Base-by-base conservation (phyloP, 2,797 vertebrate species). In the Fistularia tabacaria region DNA sequence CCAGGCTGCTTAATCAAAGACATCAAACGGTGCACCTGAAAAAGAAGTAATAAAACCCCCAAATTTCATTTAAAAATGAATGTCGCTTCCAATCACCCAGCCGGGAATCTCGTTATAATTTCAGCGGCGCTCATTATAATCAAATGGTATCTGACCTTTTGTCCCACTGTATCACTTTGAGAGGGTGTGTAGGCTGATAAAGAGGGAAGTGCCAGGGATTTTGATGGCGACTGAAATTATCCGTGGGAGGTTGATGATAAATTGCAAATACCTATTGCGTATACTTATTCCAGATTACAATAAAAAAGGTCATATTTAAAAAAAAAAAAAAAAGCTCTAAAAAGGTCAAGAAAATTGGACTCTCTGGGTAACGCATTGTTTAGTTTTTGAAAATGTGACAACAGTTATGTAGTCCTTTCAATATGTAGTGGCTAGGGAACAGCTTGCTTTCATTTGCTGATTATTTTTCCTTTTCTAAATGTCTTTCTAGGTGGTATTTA, bases 91-190 rank as follows among this genome's bases (percentile, higher is more conserved):
- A 56, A 85, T 62, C 87, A 77, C 66, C 52, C 63, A 40, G 56
- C 68, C 44, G 71, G 76, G 64, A 74, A 72, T 69, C 73, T 77
- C 79, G 73, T 60, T 89, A 86, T 36, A 63, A 82, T 86, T 91
- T 89, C 85, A 82, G 73, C 63, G 62, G 62, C 51, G 79, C 77
- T 70, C 84, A 77, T 75, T 89, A 60, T 83, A 89, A 39, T 46
- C 80, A 83, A 85, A 82, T 77, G 70, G 86, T 84, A 69, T 80
- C 61, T 77, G 81, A 87, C 78, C 82, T 89, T 90, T 82, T 74
- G 69, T 74, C 53, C 59, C 50, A 71, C 66, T 74, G 73, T 60
- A 38, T 58, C 62, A 55, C 55, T 78, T 62, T 75, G 82, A 86
- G 12, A 49, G 3, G 10, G 76, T 72, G 78, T 55, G 67, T 78